phyloP scores from a whole-genome alignment of 2,113 vertebrate genomes.

The Charina bottae region DNA sequence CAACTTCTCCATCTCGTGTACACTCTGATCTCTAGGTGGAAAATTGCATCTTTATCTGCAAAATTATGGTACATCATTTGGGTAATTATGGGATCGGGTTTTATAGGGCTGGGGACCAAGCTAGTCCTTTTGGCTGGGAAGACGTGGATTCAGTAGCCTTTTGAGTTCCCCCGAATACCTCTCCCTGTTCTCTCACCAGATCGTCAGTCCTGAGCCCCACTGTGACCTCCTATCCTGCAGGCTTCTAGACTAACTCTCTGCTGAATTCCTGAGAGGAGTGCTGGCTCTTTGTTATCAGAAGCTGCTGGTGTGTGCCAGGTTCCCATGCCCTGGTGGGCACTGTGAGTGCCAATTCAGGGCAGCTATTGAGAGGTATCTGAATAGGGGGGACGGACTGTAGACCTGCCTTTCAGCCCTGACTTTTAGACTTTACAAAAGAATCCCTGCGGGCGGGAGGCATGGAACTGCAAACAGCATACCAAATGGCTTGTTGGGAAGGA shows the following conservation, averaged over 20 bases:
- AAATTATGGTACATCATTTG: background rate
- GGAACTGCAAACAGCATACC: slow-evolving; percentile 17
- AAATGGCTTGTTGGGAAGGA: slow-evolving; percentile 17
- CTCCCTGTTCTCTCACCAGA: background rate
- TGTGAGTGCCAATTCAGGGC: slow-evolving; percentile 34
- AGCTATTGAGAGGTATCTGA: slow-evolving; percentile 39
- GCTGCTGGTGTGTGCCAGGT: slow-evolving; percentile 34
- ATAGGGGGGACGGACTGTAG: slow-evolving; percentile 36
- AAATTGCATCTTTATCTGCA: background rate
- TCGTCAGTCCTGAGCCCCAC: background rate
- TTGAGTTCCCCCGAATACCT: background rate
- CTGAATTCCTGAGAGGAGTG: background rate
- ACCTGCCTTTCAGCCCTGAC: slow-evolving; percentile 42
- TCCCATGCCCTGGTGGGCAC: slow-evolving; percentile 35
- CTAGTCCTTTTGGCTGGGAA: background rate
- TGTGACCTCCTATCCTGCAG: slow-evolving; percentile 2
- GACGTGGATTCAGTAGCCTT: background rate
- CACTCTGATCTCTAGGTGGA: background rate
- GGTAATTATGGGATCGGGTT: background rate
- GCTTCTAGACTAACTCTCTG: background rate
- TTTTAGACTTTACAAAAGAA: slow-evolving; percentile 43
- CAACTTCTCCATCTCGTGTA: background rate
- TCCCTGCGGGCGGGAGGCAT: slow-evolving; percentile 24
- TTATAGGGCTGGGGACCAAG: background rate
- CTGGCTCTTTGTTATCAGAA: slow-evolving; percentile 4